Conservation (phyloP, 1,140 invertebrate species). For the Uloborus diversus region DNA sequence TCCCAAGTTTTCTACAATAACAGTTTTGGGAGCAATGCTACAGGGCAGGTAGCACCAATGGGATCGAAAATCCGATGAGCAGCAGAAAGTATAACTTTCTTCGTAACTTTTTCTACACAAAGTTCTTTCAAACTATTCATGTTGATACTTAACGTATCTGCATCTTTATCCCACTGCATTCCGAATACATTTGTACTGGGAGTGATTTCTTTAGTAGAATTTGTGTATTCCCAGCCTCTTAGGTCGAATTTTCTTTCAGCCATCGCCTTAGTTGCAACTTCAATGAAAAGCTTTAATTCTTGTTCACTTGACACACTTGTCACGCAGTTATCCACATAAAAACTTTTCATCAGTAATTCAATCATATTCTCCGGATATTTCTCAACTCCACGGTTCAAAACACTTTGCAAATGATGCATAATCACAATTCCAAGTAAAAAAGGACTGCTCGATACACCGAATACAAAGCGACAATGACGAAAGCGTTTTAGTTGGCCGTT, state of each 20-base stretch:
- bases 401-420: slow-evolving; percentile 4
- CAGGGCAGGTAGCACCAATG: slow-evolving; percentile 26
- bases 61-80: slow-evolving; percentile 39
- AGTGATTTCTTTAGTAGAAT: not conserved
- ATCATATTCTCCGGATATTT: slow-evolving; percentile 4
- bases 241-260: slow-evolving; percentile 15
- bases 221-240: slow-evolving; percentile 10
- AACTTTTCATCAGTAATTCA: slow-evolving; percentile 1
- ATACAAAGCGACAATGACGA: slow-evolving; percentile 12
- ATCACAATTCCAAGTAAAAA: slow-evolving; percentile 8
- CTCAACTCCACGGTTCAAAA: not conserved
- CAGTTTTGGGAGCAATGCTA: slow-evolving; percentile 25
- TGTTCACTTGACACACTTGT: not conserved
- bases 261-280: slow-evolving; percentile 21
- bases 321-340: slow-evolving; percentile 21
- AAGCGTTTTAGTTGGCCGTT: not conserved
- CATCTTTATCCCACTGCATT: not conserved
- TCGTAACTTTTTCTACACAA: slow-evolving; percentile 19
- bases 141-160: not conserved
- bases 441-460: slow-evolving; percentile 14
- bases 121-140: not conserved
- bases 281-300: not conserved
- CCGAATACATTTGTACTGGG: slow-evolving; percentile 3
- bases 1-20: slow-evolving; percentile 14
- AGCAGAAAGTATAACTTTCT: slow-evolving; percentile 4